Base-by-base conservation (phyloP, 1,140 invertebrate genomes). In the Popillia japonica region DNA sequence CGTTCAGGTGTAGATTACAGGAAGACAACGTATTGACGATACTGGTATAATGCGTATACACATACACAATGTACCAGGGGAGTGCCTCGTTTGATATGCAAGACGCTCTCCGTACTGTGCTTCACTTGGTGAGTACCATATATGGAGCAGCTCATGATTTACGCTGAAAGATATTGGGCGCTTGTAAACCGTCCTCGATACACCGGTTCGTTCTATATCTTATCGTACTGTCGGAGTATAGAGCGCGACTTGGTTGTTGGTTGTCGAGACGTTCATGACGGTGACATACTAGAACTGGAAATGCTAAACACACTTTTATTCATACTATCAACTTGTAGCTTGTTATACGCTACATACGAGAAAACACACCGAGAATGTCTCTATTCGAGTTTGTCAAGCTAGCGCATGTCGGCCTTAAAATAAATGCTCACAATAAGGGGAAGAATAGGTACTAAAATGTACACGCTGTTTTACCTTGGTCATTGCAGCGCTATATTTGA, bases 111-210 rank as follows among this genome's bases (percentile, higher is more conserved):
- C 61, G 41, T 4, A 34, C 27, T 34, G 61, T 34, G 61, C 27
- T 68, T 23, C 61, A 34, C 27, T 77, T 80, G 78, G 78, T 75
- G 76, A 80, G 80, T 68, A 76, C 81, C 81, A 78, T 82, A 82
- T 82, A 82, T 80, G 81, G 81, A 80, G 73, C 81, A 82, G 72
- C 59, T 73, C 78, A 82, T 82, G 79, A 82, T 82, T 82, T 82
- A 82, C 78, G 75, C 48, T 40, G 74, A 76, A 78, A 82, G 81
- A 82, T 82, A 82, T 82, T 82, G 79, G 81, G 79, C 79, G 73
- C 81, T 82, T 82, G 81, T 82, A 80, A 82, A 78, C 59, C 74
- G 79, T 78, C 55, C 59, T 17, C 72, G 74, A 78, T 78, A 78
- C 61, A 77, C 77, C 64, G 79, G 27, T 55, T 75, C 64, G 77